Evolutionary conservation across 2,113 vertebrate genomes (phyloP), one percentile per base, ranked within the genome.

Genomic region (pig (Sus scrofa)): DNA sequence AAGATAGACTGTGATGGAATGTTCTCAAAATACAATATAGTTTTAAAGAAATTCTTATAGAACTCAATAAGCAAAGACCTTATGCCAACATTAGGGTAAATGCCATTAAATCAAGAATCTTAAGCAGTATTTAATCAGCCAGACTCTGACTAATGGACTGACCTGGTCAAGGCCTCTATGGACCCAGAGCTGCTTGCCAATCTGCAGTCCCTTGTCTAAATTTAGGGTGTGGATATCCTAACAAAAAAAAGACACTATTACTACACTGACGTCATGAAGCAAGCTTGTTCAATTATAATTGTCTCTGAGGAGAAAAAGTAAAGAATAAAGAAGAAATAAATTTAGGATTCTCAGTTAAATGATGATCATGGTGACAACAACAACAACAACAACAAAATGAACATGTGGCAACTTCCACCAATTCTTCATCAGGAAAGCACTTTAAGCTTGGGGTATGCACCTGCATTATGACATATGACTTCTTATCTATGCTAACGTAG

Each of bases 11-110:
- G 7, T 63, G 27, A 90, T 84, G 27, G 13, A 8, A 54, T 74
- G 3, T 86, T 60, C 82, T 88, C 70, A 93, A 89, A 73, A 89
- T 18, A 22, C 11, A 77, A 34, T 24, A 22, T 37, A 50, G 37
- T 63, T 89, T 88, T 62, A 78, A 96, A 84, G 19, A 97, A 83
- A 90, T 79, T 44, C 11, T 70, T 84, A 19, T 27, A 89, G 32
- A 39, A 85, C 13, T 60, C 68, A 86, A 7, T 73, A 82, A 77
- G 86, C 32, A 71, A 63, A 85, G 22, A 54, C 16, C 2, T 68
- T 18, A 32, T 60, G 44, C 24, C 30, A 92, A 74, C 14, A 84
- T 73, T 62, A 92, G 18, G 3, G 30, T 71, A 93, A 94, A 84
- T 94, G 8, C 5, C 32, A 71, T 62, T 89, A 63, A 91, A 79